Percentiles rank a stretch among this genome's conserved stretches.
Evolutionary conservation across 2,888 invertebrate species (phyloP).

Genomic region (Stratiomys singularior): DNA sequence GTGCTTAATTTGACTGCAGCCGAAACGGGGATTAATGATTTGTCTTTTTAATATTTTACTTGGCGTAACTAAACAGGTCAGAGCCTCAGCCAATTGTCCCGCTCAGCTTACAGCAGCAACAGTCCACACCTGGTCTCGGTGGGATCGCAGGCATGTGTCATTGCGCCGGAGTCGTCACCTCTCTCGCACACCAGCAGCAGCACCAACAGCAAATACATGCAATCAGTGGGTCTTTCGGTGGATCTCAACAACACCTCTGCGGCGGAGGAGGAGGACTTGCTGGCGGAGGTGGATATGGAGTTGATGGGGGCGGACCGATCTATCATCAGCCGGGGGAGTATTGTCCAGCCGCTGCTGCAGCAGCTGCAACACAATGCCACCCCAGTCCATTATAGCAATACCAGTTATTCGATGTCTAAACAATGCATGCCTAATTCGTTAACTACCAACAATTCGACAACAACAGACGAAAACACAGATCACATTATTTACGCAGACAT

Average conservation of each 20-base stretch:
- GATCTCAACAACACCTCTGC: constrained; percentile 66
- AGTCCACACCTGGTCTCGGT: constrained; percentile 65
- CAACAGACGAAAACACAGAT: constrained; percentile 57
- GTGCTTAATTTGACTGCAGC: neutral
- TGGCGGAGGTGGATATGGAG: constrained; percentile 64
- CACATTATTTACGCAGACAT: constrained; percentile 66
- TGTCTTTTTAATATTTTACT: neutral
- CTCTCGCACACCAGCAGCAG: constrained; percentile 62
- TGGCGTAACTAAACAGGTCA: constrained; percentile 57
- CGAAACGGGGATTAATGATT: neutral
- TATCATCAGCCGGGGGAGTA: constrained; percentile 68
- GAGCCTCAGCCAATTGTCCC: constrained; percentile 64
- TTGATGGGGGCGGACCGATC: constrained; percentile 66
- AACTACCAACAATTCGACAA: constrained; percentile 64
- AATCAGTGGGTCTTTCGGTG: constrained; percentile 63
- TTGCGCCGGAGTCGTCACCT: constrained; percentile 61
- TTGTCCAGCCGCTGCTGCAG: constrained; percentile 64
- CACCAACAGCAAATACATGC: constrained; percentile 63
- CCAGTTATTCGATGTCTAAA: constrained; percentile 67
- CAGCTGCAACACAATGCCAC: constrained; percentile 60
- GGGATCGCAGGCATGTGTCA: constrained; percentile 66
- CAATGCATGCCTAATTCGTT: constrained; percentile 63
- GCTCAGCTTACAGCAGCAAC: constrained; percentile 64
- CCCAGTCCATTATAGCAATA: constrained; percentile 67
- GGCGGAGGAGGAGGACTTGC: constrained; percentile 65